These are phyloP conservation scores for Apamea monoglypha DNA, from an alignment of 2,888 invertebrate genomes.

Conservation along the genomic window DNA sequence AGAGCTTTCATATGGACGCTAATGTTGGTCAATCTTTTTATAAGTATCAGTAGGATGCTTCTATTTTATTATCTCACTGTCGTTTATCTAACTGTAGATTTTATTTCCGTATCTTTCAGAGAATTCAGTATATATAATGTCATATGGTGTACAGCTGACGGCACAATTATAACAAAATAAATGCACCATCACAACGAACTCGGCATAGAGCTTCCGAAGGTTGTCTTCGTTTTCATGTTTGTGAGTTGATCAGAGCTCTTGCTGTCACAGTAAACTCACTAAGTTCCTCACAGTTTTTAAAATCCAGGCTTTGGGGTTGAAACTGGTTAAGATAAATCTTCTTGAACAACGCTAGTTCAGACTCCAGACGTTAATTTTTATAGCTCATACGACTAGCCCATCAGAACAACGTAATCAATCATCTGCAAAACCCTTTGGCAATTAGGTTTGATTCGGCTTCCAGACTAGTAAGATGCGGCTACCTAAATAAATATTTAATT, in stretches of 20 bases:
- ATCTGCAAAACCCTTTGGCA: background rate
- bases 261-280: background rate
- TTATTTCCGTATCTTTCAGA: too few species aligned
- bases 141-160: background rate
- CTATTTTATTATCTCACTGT: background rate
- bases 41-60: background rate
- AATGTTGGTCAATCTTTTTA: background rate
- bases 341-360: background rate
- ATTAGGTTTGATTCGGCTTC: background rate
- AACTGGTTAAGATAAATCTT: background rate
- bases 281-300: background rate
- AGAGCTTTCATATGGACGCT: background rate
- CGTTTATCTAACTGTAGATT: background rate
- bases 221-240: background rate
- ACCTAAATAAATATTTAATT: background rate
- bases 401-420: background rate
- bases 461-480: background rate
- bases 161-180: background rate
- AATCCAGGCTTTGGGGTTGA: background rate
- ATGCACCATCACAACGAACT: background rate
- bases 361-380: background rate
- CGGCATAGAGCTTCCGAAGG: background rate
- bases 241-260: background rate
- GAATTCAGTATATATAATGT: background rate
- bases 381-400: background rate